Percentiles rank a stretch among this genome's conserved stretches.
These are phyloP conservation scores for Chlamydotis undulata DNA, from an alignment of 2,113 vertebrate genomes.

Conservation along the genomic window DNA sequence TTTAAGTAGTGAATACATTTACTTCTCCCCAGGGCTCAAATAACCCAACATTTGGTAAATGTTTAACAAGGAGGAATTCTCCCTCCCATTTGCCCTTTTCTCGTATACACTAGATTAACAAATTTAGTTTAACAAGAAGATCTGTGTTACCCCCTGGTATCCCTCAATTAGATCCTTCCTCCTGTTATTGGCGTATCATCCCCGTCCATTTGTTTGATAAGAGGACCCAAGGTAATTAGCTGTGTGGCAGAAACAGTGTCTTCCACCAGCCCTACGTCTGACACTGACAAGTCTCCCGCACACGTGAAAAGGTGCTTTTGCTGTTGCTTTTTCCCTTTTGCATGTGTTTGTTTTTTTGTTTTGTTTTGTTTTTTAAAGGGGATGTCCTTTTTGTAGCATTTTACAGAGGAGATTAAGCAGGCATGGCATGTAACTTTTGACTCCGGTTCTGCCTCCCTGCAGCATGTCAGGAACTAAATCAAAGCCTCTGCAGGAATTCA, in stretches of 20 bases:
- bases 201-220: conserved; percentile 51
- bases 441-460: background rate
- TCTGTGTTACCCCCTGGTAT: conserved; percentile 56
- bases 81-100: conserved; percentile 64
- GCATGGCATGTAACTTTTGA: background rate
- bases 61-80: conserved; percentile 50
- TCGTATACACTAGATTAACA: conserved; percentile 68
- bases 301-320: background rate
- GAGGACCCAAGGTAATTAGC: conserved; percentile 13
- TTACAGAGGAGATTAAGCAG: background rate
- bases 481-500: conserved; percentile 55
- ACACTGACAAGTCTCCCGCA: background rate
- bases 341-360: background rate
- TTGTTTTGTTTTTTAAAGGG: background rate
- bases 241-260: background rate
- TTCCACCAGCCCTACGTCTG: background rate
- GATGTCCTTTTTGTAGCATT: background rate
- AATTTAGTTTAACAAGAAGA: conserved; percentile 68
- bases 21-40: conserved; percentile 50
- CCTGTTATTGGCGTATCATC: conserved; percentile 5
- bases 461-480: conserved; percentile 26
- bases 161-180: conserved; percentile 62
- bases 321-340: background rate
- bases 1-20: conserved; percentile 47
- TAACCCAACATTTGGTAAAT: conserved; percentile 64